Evolutionary conservation across 2,113 vertebrate genomes (phyloP).

Genomic region (Cyanoliseus patagonus): DNA sequence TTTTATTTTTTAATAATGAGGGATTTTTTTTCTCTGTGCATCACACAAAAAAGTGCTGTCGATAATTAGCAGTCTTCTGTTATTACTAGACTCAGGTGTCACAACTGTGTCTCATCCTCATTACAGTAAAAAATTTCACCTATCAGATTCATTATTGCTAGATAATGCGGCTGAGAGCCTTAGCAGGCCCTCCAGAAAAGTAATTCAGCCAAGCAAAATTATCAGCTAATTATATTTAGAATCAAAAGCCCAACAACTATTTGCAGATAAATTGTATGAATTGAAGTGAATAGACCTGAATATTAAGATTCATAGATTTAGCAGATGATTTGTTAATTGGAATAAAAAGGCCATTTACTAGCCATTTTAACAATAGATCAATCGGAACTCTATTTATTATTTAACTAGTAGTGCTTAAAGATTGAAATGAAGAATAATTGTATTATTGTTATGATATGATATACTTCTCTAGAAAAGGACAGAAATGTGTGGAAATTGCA

Average conservation of each 20-base stretch:
- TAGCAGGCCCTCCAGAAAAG: conserved; percentile 87
- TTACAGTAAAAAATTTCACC: conserved; percentile 88
- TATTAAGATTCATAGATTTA: conserved; percentile 99
- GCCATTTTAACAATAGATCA: conserved; percentile 98
- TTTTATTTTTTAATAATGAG: conserved; percentile 89
- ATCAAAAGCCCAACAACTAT: conserved; percentile 94
- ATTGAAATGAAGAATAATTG: conserved; percentile 72
- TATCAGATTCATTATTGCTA: conserved; percentile 88
- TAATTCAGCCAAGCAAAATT: conserved; percentile 90
- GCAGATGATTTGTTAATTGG: conserved; percentile 99
- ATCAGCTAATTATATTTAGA: conserved; percentile 92
- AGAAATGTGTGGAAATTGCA: not conserved
- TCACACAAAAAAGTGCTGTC: conserved; percentile 85
- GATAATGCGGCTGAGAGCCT: conserved; percentile 88
- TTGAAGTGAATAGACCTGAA: conserved; percentile 97
- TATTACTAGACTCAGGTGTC: conserved; percentile 88
- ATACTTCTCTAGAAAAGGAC: conserved; percentile 32
- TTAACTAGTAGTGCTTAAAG: conserved; percentile 79
- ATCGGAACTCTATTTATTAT: conserved; percentile 94
- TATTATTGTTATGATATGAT: conserved; percentile 59
- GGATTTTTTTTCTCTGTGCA: conserved; percentile 81
- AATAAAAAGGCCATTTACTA: conserved; percentile 97
- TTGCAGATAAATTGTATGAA: conserved; percentile 98
- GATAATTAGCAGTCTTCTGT: conserved; percentile 87
- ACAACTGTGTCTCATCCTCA: conserved; percentile 87